Conservation (phyloP, 37 sponge, comb jelly and placozoan genomes). For the Chondrilla cf. caribensis region DNA sequence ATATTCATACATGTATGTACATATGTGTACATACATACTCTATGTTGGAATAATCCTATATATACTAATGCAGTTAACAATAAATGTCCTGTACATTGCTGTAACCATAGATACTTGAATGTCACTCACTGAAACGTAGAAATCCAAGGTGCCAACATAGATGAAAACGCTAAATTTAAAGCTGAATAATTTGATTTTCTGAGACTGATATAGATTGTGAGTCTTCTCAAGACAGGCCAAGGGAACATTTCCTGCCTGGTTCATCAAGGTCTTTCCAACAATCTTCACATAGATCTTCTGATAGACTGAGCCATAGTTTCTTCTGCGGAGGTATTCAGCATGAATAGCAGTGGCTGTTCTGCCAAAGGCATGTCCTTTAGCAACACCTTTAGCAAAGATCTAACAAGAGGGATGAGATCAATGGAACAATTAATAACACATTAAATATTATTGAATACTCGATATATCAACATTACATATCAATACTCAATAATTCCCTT, state of each 20-base stretch:
- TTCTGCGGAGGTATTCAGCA: slow-evolving; percentile 11
- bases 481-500: too few relatives aligned
- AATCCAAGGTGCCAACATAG: slow-evolving; percentile 18
- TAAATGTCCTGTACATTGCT: too few relatives aligned
- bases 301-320: neutral
- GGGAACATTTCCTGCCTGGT: neutral
- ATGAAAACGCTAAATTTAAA: slow-evolving; percentile 9
- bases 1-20: neutral
- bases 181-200: neutral
- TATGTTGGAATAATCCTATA: neutral
- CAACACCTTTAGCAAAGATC: slow-evolving; percentile 37
- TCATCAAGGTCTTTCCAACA: slow-evolving; percentile 35
- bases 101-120: too few relatives aligned
- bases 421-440: too few relatives aligned
- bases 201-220: neutral
- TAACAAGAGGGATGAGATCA: too few relatives aligned
- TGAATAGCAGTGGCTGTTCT: slow-evolving; percentile 20
- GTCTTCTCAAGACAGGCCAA: slow-evolving; percentile 7
- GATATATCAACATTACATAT: too few relatives aligned
- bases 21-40: neutral
- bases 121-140: neutral
- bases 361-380: slow-evolving; percentile 44
- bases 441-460: too few relatives aligned
- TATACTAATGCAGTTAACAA: neutral
- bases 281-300: slow-evolving; percentile 35